phyloP scores from a whole-genome alignment of 2,113 vertebrate genomes.

The Thalassarche chlororhynchos region DNA sequence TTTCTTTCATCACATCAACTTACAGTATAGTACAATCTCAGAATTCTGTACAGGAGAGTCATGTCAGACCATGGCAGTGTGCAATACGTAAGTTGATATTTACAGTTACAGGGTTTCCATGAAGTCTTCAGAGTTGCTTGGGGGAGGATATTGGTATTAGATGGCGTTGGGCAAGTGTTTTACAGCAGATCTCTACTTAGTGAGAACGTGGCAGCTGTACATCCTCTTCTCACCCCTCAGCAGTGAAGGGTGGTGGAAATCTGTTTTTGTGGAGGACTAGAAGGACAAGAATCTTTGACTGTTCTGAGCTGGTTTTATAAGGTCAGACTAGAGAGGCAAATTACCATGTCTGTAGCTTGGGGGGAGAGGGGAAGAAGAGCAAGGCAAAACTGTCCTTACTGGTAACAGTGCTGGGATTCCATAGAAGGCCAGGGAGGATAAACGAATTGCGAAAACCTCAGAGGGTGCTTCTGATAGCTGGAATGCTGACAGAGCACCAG shows the following conservation, averaged over 20 bases:
- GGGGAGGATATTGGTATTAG: background rate
- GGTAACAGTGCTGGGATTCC: background rate
- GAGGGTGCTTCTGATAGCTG: background rate
- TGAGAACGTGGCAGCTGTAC: background rate
- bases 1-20: conserved; percentile 99
- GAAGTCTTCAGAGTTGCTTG: background rate
- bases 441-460: background rate
- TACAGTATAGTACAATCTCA: conserved; percentile 99
- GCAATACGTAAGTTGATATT: conserved; percentile 89
- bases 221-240: background rate
- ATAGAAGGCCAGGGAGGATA: background rate
- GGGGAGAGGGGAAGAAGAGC: background rate
- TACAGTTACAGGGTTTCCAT: background rate
- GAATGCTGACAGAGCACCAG: conserved; percentile 11
- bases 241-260: background rate
- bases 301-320: background rate
- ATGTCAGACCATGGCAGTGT: conserved; percentile 97
- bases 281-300: background rate
- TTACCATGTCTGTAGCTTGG: too few species aligned
- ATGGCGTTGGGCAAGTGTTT: background rate
- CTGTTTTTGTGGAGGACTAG: background rate
- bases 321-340: background rate
- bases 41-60: conserved; percentile 98
- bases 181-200: background rate
- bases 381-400: background rate